Evolutionary conservation across 2,888 invertebrate genomes (phyloP).

Genomic region (Beris chalybata): DNA sequence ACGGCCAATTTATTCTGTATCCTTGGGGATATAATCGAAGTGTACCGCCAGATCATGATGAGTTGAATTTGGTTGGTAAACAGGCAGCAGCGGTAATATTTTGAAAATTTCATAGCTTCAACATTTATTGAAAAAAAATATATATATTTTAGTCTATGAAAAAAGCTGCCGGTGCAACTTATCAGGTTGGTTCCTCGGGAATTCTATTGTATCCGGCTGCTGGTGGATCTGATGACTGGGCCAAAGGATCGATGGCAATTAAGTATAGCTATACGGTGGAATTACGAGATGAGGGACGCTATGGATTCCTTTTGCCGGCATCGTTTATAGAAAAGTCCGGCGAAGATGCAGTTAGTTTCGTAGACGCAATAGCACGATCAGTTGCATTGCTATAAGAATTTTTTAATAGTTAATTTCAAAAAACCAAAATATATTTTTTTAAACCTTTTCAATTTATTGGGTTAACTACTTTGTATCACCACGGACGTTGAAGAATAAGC

Average conservation of each 20-base stretch:
- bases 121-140: neutral
- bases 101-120: neutral
- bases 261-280: constrained; percentile 91
- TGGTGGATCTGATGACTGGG: constrained; percentile 90
- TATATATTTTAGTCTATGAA: constrained; percentile 61
- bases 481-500: too few species aligned
- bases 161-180: constrained; percentile 63
- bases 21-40: constrained; percentile 83
- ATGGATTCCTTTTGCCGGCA: constrained; percentile 86
- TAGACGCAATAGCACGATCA: constrained; percentile 65
- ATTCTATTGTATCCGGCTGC: constrained; percentile 77
- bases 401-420: too few species aligned
- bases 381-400: constrained; percentile 45
- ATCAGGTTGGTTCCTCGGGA: constrained; percentile 77
- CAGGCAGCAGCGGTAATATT: constrained; percentile 65
- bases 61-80: constrained; percentile 70
- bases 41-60: constrained; percentile 70
- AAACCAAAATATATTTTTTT: too few species aligned
- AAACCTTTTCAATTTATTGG: too few species aligned
- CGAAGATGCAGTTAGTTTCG: constrained; percentile 72
- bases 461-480: too few species aligned
- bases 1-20: constrained; percentile 81
- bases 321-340: constrained; percentile 74
- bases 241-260: constrained; percentile 77
- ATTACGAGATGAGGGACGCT: constrained; percentile 78